Evolutionary conservation across 2,888 invertebrate species (phyloP).

Genomic region (Cancer borealis): DNA sequence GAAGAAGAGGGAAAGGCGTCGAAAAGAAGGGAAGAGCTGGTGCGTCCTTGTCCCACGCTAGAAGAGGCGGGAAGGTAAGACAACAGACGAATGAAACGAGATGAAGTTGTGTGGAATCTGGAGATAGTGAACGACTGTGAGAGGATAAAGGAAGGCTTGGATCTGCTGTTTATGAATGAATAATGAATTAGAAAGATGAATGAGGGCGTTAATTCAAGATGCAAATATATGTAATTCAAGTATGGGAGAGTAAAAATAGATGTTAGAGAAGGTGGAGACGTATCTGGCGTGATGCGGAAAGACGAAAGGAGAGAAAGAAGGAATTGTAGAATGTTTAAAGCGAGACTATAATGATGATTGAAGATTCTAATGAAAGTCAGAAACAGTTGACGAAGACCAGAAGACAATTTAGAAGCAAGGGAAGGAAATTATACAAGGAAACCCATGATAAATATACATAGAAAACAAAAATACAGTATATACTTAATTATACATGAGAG

Average conservation of each 20-base stretch:
- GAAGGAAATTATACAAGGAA: too few relatives aligned
- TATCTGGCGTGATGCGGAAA: background rate
- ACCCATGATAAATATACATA: too few relatives aligned
- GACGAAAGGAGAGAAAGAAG: background rate
- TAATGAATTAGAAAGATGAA: background rate
- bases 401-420: too few relatives aligned
- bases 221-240: background rate
- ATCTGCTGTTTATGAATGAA: background rate
- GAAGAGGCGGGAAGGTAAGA: background rate
- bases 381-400: too few relatives aligned
- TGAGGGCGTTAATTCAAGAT: conserved; percentile 1
- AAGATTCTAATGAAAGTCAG: too few relatives aligned
- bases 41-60: background rate
- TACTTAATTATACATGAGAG: background rate
- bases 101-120: background rate
- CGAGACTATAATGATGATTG: too few relatives aligned
- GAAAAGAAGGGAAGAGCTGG: background rate
- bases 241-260: background rate
- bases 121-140: background rate
- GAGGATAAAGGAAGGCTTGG: background rate
- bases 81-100: background rate
- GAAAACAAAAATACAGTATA: background rate
- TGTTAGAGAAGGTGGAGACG: background rate
- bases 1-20: background rate
- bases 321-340: background rate